Percentiles rank a stretch among this genome's conserved stretches.
Conservation (phyloP, 2,888 invertebrate species). For the Eutolmus rufibarbis region DNA sequence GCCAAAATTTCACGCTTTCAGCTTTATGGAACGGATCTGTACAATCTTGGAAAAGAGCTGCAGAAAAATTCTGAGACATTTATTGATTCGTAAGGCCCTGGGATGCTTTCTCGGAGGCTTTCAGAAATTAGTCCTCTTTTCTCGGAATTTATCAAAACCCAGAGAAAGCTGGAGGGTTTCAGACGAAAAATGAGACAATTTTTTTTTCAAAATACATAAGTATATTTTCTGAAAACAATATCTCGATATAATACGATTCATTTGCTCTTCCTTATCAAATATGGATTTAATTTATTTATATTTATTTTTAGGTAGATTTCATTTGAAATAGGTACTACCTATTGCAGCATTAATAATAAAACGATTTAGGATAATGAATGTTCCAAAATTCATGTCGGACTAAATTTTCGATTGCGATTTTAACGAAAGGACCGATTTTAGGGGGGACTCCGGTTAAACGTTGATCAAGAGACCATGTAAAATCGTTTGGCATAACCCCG, state of each 20-base stretch:
- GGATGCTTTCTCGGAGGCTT: neutral
- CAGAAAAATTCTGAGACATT: neutral
- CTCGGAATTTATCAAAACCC: neutral
- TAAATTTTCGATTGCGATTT: too few species aligned
- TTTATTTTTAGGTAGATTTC: neutral
- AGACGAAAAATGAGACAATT: neutral
- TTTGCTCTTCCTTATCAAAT: neutral
- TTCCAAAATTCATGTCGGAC: too few species aligned
- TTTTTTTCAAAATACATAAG: neutral
- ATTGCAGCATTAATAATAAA: too few species aligned
- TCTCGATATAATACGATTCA: neutral
- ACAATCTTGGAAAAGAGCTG: neutral
- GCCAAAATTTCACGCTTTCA: neutral
- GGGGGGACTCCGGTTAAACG: too few species aligned
- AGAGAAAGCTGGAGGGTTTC: neutral
- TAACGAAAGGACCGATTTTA: too few species aligned
- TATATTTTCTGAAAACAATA: neutral
- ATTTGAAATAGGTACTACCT: too few species aligned
- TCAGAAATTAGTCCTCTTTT: neutral
- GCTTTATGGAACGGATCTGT: neutral
- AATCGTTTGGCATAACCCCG: too few species aligned
- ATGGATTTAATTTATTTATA: neutral
- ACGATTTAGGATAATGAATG: too few species aligned
- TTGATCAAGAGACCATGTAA: too few species aligned
- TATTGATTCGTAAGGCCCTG: neutral